Evolutionary conservation across 2,113 vertebrate species (phyloP).

Genomic region (Microtus pennsylvanicus): DNA sequence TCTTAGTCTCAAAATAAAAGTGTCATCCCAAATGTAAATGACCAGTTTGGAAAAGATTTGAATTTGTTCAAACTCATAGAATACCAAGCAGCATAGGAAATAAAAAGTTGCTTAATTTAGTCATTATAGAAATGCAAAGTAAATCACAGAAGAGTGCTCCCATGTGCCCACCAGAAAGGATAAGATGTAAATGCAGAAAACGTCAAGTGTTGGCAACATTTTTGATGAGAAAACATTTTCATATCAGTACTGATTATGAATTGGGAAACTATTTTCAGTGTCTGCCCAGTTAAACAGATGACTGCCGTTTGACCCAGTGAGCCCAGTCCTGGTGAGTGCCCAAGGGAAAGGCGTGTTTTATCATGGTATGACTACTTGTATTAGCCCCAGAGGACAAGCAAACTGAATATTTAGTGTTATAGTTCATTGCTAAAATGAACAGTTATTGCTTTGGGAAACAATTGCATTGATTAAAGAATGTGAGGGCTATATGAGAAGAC

Average conservation of each 20-base stretch:
- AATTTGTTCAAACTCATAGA: background rate
- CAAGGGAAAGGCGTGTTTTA: background rate
- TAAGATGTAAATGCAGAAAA: background rate
- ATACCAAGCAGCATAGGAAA: background rate
- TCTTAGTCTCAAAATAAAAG: background rate
- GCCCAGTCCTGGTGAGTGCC: background rate
- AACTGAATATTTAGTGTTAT: background rate
- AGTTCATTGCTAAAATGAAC: background rate
- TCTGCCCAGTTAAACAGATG: background rate
- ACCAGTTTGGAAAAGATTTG: background rate
- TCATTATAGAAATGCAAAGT: background rate
- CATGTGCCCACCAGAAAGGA: background rate
- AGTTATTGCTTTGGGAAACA: background rate
- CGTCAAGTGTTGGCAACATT: background rate
- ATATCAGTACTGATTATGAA: background rate
- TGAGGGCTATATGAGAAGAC: background rate
- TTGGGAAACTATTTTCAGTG: constrained; percentile 24
- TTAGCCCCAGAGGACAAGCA: background rate
- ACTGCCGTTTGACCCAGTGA: background rate
- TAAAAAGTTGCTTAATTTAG: background rate
- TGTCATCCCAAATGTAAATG: background rate
- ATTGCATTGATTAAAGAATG: background rate
- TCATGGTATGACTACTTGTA: background rate
- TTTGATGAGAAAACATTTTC: background rate
- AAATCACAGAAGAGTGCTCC: background rate